Percentiles rank a stretch among this genome's conserved stretches.
These are phyloP conservation scores for Lepetodrilus schrolli DNA, from an alignment of 2,888 invertebrate genomes.

Conservation along the genomic window DNA sequence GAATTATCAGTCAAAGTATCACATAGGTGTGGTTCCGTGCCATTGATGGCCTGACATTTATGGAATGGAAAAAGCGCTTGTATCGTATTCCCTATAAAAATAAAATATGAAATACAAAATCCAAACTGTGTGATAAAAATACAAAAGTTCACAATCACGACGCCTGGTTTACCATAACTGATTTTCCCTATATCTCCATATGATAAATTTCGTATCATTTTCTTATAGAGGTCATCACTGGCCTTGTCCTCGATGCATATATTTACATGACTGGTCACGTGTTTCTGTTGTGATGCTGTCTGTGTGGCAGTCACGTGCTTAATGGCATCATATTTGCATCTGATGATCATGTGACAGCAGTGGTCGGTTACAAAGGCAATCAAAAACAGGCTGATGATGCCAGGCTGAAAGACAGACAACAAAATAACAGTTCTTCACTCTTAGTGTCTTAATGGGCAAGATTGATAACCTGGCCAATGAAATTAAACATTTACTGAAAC, in stretches of 20 bases:
- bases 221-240: slow-evolving; percentile 9
- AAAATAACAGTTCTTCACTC: no score
- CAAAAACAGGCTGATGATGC: slow-evolving; percentile 61
- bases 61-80: slow-evolving; percentile 60
- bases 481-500: no score
- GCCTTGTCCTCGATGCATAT: not conserved
- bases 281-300: not conserved
- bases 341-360: slow-evolving; percentile 71
- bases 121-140: slow-evolving; percentile 72
- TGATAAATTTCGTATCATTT: slow-evolving; percentile 48
- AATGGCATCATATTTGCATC: slow-evolving; percentile 67
- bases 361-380: slow-evolving; percentile 70
- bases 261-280: not conserved
- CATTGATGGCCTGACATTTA: slow-evolving; percentile 39
- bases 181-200: slow-evolving; percentile 72
- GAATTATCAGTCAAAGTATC: not conserved
- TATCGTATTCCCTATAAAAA: slow-evolving; percentile 72
- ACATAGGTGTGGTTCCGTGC: not conserved
- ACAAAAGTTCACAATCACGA: slow-evolving; percentile 64
- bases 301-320: not conserved
- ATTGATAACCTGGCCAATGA: no score
- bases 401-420: slow-evolving; percentile 60
- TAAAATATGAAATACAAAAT: slow-evolving; percentile 70
- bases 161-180: slow-evolving; percentile 63
- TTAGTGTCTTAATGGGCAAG: no score